Evolutionary conservation across 2,113 vertebrate species (phyloP), one percentile per base, ranked within the genome.

Genomic region (Anhinga anhinga): DNA sequence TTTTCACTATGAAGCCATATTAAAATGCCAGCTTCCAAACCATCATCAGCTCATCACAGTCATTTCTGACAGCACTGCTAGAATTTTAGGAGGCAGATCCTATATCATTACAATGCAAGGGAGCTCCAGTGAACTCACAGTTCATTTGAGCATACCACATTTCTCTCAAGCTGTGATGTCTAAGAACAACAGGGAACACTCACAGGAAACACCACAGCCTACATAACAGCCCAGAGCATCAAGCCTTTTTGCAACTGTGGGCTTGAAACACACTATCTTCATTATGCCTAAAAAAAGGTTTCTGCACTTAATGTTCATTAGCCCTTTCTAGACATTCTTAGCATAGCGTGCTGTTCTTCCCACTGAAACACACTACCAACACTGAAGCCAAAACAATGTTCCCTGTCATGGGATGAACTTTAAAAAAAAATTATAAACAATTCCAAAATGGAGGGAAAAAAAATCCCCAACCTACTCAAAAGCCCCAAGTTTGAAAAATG

Each of bases 261-360:
- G 61, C 86, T 86, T 86, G 86, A 94, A 91, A 82, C 73, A 95
- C 84, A 84, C 69, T 76, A 65, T 49, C 74, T 94, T 82, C 63
- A 58, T 77, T 34, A 55, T 32, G 14, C 62, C 56, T 80, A 49
- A 91, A 71, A 81, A 67, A 88, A 78, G 17, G 72, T 63, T 76
- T 93, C 88, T 83, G 87, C 63, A 59, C 52, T 17, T 71, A 74
- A 56, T 45, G 45, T 69, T 91, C 88, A 95, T 95, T 88, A 90
- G 76, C 79, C 44, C 87, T 74, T 94, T 86, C 63, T 90, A 94
- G 94, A 76, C 83, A 92, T 96, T 97, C 92, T 79, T 97, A 92
- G 92, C 10, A 16, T 50, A 84, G 11, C 0, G 4, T 76, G 73
- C 94, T 76, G 86, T 62, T 71, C 42, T 86, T 89, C 30, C 58